Base-by-base conservation (phyloP, 2,113 vertebrate genomes). In the Antigone vipio region DNA sequence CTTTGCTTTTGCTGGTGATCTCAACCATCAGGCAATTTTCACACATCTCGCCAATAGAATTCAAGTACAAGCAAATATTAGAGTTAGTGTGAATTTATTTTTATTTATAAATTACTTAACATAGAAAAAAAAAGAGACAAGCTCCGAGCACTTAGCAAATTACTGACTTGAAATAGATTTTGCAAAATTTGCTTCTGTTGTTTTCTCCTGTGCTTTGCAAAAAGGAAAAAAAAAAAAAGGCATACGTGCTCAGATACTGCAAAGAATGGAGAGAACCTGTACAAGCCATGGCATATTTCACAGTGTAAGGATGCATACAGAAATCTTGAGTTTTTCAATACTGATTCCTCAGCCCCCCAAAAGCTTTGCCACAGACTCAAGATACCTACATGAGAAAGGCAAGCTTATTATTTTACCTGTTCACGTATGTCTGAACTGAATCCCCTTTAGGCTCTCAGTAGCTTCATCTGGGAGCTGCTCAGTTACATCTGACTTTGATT, bases 11-110 rank as follows among this genome's bases (percentile, higher is more conserved):
- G 73, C 94, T 89, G 79, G 89, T 97, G 96, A 97, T 97, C 81
- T 53, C 94, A 97, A 94, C 97, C 96, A 97, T 96, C 96, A 97
- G 96, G 96, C 97, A 96, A 97, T 97, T 98, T 97, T 97, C 91
- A 94, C 93, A 96, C 89, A 97, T 97, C 85, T 96, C n/a, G 1
- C 95, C 95, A 96, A 88, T 83, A 97, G 93, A 93, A 97, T 95
- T 95, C 88, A 79, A 97, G 93, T 91, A 96, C 92, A 96, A 95
- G 92, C 80, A 97, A 96, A 97, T 97, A 97, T 97, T 96, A 96
- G 89, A 82, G 78, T 34, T 79, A 93, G 89, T 96, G 93, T 90
- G 92, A 96, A 93, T 96, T 94, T 96, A 94, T 96, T 95, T 97
- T 97, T 96, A 94, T 97, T 96, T 97, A 97, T 95, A 95, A 95